Base-by-base conservation (phyloP, 1,140 invertebrate genomes). In the Listronotus oregonensis region DNA sequence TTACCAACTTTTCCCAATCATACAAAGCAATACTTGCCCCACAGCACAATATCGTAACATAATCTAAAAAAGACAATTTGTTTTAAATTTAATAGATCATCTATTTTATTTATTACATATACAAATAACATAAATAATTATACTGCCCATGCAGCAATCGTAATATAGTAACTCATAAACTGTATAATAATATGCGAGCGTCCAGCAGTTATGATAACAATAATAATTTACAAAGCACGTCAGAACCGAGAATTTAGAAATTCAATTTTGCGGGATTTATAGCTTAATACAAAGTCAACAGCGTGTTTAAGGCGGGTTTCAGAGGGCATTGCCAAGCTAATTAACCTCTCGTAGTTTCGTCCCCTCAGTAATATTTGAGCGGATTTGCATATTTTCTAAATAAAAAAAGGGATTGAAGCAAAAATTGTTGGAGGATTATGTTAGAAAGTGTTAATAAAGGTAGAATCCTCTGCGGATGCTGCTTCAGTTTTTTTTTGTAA, bases 231-330 rank as follows among this genome's bases (percentile, higher is more conserved):
- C 58, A 61, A 61, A 61, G 58, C 47, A 51, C 44, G 58, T 61
- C 58, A 61, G 40, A 61, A 51, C 47, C 32, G 58, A 51, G 58
- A 61, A 40, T 61, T 61, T 61, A 61, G 58, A 61, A 61, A 61
- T 61, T 51, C 58, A 61, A 61, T 61, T 61, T 61, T 51, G 58
- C 47, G 17, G 47, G 44, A 61, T 61, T 61, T 50, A 51, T 61
- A 50, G 58, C 58, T 61, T 61, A 61, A 61, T 61, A 61, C 58
- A 61, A 60, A 60, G 58, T 61, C 58, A 61, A 50, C 46, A 46
- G 47, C 46, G 46, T 61, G 47, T 42, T 51, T 51, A 61, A 61
- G 49, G 58, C 32, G 18, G 46, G 57, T 49, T 61, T 61, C 37
- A 50, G 40, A 58, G 43, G 39, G 39, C 39, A 56, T 56, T 31